Conservation (phyloP, 2,797 vertebrate species). For the Lophius americanus region DNA sequence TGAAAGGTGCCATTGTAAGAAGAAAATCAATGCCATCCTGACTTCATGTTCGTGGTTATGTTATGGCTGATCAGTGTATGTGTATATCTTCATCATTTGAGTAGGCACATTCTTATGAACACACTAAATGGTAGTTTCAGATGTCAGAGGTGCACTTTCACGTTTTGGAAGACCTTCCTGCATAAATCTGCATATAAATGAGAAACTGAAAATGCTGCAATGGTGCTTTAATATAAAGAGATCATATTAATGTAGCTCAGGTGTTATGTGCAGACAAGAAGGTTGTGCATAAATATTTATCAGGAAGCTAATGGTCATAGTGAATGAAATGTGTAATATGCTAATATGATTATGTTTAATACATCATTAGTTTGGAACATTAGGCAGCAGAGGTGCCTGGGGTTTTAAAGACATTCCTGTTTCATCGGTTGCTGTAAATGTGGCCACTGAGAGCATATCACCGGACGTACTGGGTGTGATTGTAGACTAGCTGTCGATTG, state of each 20-base stretch:
- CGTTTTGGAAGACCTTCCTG: conserved; percentile 20
- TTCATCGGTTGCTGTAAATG: background rate
- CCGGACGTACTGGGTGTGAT: background rate
- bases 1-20: no score
- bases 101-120: conserved; percentile 17
- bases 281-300: conserved; percentile 48
- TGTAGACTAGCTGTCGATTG: background rate
- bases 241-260: conserved; percentile 36
- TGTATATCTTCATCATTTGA: conserved; percentile 1
- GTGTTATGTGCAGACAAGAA: conserved; percentile 17
- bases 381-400: conserved; percentile 8
- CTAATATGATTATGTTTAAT: conserved; percentile 30
- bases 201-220: conserved; percentile 28
- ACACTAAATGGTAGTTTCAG: conserved; percentile 10
- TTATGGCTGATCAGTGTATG: background rate
- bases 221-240: conserved; percentile 15
- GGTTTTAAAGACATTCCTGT: conserved; percentile 7
- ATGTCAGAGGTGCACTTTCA: conserved; percentile 20
- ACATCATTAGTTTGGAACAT: conserved; percentile 16
- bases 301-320: conserved; percentile 17
- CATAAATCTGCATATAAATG: conserved; percentile 55
- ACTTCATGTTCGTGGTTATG: no score
- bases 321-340: conserved; percentile 23
- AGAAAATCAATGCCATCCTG: no score
- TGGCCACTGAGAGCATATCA: background rate